A percentile compares a stretch with the other conserved stretches of the same genome.
Evolutionary conservation across 92 coral and sea anemone species (phyloP).

Genomic region (Heliopora coerulea): DNA sequence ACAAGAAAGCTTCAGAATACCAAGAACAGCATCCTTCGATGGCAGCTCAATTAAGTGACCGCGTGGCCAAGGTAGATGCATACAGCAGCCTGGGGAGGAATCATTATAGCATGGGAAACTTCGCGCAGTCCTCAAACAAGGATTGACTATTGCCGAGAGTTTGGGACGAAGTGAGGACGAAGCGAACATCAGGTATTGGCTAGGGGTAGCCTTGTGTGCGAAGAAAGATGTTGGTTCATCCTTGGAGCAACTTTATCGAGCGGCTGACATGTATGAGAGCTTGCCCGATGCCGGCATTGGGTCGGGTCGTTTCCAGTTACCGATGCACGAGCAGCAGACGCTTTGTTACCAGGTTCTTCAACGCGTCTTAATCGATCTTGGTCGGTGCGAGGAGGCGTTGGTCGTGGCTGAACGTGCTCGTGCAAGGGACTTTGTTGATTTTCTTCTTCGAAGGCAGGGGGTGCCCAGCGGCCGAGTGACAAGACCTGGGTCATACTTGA

Average conservation of each 20-base stretch:
- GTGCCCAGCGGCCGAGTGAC: slow-evolving; percentile 47
- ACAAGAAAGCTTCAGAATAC: slow-evolving; percentile 77
- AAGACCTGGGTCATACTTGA: slow-evolving; percentile 41
- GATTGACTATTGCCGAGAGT: slow-evolving; percentile 74
- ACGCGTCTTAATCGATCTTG: slow-evolving; percentile 83
- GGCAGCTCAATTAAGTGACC: slow-evolving; percentile 81
- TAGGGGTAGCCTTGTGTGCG: slow-evolving; percentile 84
- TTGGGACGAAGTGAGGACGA: slow-evolving; percentile 86
- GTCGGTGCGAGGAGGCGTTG: slow-evolving; percentile 80
- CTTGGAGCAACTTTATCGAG: slow-evolving; percentile 74
- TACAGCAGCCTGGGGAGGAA: slow-evolving; percentile 84
- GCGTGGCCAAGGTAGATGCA: slow-evolving; percentile 78
- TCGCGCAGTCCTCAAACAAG: slow-evolving; percentile 81
- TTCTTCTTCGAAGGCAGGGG: slow-evolving; percentile 83
- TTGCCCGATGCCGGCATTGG: slow-evolving; percentile 79
- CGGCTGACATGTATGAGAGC: slow-evolving; percentile 81
- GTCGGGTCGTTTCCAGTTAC: slow-evolving; percentile 78
- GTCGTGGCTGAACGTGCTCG: slow-evolving; percentile 94
- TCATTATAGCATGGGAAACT: slow-evolving; percentile 77
- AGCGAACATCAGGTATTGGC: slow-evolving; percentile 76
- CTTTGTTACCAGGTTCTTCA: slow-evolving; percentile 86
- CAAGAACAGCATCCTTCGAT: slow-evolving; percentile 87
- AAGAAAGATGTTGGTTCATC: slow-evolving; percentile 73
- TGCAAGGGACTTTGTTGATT: slow-evolving; percentile 82
- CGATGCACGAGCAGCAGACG: slow-evolving; percentile 87